phyloP scores from a whole-genome alignment of 2,888 invertebrate genomes.

The Hedychridium roseum region DNA sequence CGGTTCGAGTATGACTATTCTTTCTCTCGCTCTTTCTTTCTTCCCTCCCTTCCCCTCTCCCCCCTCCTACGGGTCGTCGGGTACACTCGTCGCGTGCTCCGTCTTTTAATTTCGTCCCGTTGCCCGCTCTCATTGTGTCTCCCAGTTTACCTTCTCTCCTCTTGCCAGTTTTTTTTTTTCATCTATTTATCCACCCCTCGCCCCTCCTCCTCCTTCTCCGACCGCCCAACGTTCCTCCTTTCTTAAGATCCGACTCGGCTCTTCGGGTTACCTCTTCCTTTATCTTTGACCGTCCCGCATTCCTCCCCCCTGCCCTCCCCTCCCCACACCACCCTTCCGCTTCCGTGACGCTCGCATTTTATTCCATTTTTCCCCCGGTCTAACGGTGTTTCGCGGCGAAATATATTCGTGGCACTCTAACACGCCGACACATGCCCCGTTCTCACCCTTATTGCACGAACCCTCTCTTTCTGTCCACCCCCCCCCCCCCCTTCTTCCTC shows the following conservation, averaged over 20 bases:
- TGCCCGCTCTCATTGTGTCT: no score
- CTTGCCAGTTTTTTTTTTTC: not conserved
- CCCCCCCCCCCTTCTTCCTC: conserved; percentile 3
- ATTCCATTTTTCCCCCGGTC: no score
- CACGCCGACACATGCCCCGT: conserved; percentile 42
- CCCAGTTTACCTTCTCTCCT: no score
- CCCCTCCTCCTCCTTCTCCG: conserved; percentile 7
- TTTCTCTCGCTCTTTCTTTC: not conserved
- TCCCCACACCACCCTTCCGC: no score
- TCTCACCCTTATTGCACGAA: conserved; percentile 49
- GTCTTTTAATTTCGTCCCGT: no score
- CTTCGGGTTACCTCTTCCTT: no score
- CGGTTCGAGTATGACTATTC: no score
- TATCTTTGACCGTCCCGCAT: no score
- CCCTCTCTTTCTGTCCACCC: conserved; percentile 32
- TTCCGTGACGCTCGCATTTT: no score
- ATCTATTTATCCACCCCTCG: not conserved
- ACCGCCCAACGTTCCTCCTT: conserved; percentile 4
- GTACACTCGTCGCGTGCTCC: conserved; percentile 2
- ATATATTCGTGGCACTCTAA: conserved; percentile 33
- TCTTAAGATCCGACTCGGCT: no score
- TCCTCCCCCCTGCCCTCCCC: no score
- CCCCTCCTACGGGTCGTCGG: conserved; percentile 1
- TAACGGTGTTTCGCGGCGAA: conserved; percentile 29
- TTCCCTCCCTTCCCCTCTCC: not conserved